A percentile compares a stretch with the other conserved stretches of the same genome.
These are phyloP conservation scores for Athrips mouffetella DNA, from an alignment of 2,888 invertebrate species.

Conservation along the genomic window DNA sequence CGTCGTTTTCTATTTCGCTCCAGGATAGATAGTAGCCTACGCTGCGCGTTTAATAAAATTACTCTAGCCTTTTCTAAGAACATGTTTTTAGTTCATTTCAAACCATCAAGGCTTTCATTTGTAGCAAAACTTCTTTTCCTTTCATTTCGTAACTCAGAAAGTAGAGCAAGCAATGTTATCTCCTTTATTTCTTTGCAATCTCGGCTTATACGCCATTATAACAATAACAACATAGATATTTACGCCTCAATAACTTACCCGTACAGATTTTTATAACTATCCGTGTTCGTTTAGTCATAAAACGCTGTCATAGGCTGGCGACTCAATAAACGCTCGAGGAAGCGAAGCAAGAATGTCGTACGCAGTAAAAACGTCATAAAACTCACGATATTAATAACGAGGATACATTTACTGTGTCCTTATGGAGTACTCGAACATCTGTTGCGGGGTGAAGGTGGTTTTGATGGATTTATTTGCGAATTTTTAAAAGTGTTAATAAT, in stretches of 20 bases:
- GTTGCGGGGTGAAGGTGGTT: slow-evolving; percentile 9
- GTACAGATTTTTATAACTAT: slow-evolving; percentile 34
- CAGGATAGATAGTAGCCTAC: slow-evolving; percentile 1
- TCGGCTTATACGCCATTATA: neutral
- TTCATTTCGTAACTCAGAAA: slow-evolving; percentile 1
- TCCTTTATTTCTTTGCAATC: neutral
- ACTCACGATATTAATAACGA: slow-evolving; percentile 57
- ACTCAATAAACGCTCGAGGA: slow-evolving; percentile 54
- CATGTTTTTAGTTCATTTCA: slow-evolving; percentile 1
- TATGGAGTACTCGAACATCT: slow-evolving; percentile 36
- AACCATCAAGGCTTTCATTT: slow-evolving; percentile 6
- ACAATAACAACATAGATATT: slow-evolving; percentile 7
- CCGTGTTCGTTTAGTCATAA: slow-evolving; percentile 36
- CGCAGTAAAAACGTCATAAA: slow-evolving; percentile 46
- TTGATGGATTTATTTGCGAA: slow-evolving; percentile 4
- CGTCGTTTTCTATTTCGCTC: slow-evolving; percentile 7
- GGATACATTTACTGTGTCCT: slow-evolving; percentile 43
- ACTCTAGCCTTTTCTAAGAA: slow-evolving; percentile 4
- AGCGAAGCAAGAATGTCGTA: slow-evolving; percentile 40
- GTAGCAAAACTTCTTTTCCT: neutral
- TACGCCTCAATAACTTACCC: slow-evolving; percentile 19
- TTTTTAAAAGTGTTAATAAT: slow-evolving; percentile 4
- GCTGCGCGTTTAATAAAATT: slow-evolving; percentile 10
- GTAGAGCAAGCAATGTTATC: neutral
- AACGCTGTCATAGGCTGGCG: slow-evolving; percentile 36